Evolutionary conservation across 2,888 invertebrate species (phyloP).

Genomic region (Molanna angustata): DNA sequence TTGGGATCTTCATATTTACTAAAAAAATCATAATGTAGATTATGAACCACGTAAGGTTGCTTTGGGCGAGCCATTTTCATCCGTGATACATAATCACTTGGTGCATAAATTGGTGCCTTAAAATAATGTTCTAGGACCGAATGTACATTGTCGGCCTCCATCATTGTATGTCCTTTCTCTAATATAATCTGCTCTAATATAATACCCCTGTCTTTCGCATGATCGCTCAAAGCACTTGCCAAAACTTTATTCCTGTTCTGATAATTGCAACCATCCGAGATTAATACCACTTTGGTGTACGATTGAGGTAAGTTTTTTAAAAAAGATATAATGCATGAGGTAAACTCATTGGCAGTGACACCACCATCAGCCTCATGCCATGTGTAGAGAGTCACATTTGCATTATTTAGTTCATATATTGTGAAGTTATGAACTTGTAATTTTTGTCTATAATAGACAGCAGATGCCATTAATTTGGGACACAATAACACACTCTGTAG

Average conservation of each 20-base stretch:
- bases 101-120: too few species aligned
- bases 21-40: background rate
- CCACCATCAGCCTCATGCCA: too few species aligned
- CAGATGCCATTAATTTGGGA: slow-evolving; percentile 12
- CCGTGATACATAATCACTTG: too few species aligned
- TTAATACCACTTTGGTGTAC: background rate
- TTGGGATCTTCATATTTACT: background rate
- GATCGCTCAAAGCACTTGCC: background rate
- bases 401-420: too few species aligned
- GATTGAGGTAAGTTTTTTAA: background rate
- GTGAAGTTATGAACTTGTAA: slow-evolving; percentile 19
- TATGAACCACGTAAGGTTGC: background rate
- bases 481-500: slow-evolving; percentile 17
- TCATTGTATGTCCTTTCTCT: too few species aligned
- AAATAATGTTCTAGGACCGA: slow-evolving; percentile 7
- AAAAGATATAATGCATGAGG: background rate
- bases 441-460: slow-evolving; percentile 16
- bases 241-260: background rate
- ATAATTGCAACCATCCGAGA: background rate
- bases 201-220: background rate
- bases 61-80: background rate
- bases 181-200: too few species aligned
- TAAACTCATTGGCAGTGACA: slow-evolving; percentile 1
- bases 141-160: too few species aligned
- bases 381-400: too few species aligned